Base-by-base conservation (phyloP, 2,113 vertebrate genomes). In the Porphyrio hochstetteri region DNA sequence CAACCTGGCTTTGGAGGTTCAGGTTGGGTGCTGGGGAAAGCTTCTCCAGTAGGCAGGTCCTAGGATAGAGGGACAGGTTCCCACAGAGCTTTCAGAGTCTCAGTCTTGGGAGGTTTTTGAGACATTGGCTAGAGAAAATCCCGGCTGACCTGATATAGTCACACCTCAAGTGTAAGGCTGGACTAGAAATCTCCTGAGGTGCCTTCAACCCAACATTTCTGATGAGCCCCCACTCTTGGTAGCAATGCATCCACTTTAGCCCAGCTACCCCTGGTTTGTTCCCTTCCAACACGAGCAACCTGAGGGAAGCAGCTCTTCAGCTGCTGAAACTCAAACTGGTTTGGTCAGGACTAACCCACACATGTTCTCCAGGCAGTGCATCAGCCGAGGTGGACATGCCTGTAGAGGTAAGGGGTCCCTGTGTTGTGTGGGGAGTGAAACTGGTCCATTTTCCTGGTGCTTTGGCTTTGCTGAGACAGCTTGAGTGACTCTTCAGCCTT, bases 351-450 rank as follows among this genome's bases (percentile, higher is more conserved):
- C 69, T 74, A 59, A 65, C 36, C 19, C 1, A 0, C 9, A 5
- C 3, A 6, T 53, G 55, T 65, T 88, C 20, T 50, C 0, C 0
- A 57, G 81, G 42, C n/a, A 28, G 25, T 67, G 50, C 44, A 44
- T 61, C 4, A 7, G 14, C 29, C 3, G 1, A 78, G 50, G 50
- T 67, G 72, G 68, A 77, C 7, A 0, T 53, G 36, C 20, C 48
- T 15, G 0, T 16, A 18, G 36, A 60, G 35, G 63, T 42, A 2
- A 52, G 48, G 77, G 60, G 36, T 16, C 35, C 2, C 0, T 2
- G 3, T 65, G n/a, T 78, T 56, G 19, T 5, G 35, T 17, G 27
- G 6, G 12, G 33, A 25, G 33, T 27, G 50, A 69, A 88, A 56
- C 23, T 4, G 4, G 8, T 40, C 11, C 55, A 1, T 86, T 92